Evolutionary conservation across 2,888 invertebrate species (phyloP).

Genomic region (Therioaphis trifolii): DNA sequence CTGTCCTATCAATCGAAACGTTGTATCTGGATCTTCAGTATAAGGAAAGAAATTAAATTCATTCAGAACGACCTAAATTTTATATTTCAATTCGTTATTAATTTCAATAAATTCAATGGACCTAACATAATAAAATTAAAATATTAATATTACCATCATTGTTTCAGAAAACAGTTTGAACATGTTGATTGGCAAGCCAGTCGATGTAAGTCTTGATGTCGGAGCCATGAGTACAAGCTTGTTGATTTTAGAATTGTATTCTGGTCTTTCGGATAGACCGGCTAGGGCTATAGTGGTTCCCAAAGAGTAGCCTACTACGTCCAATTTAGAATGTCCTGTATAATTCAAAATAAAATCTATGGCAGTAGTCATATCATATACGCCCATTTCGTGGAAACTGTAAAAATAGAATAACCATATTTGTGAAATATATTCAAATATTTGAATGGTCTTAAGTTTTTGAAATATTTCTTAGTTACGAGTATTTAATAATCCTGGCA

Average conservation of each 20-base stretch:
- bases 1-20: constrained; percentile 58
- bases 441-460: too few relatives aligned
- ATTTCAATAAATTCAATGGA: too few relatives aligned
- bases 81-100: not conserved
- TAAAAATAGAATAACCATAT: not conserved
- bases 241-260: constrained; percentile 64
- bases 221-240: constrained; percentile 64
- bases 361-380: constrained; percentile 61
- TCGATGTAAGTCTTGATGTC: constrained; percentile 61
- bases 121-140: too few relatives aligned
- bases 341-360: constrained; percentile 62
- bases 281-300: constrained; percentile 63
- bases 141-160: not conserved
- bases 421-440: too few relatives aligned
- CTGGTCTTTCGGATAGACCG: constrained; percentile 63
- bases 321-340: constrained; percentile 56
- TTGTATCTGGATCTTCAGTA: constrained; percentile 62
- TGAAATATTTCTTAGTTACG: too few relatives aligned
- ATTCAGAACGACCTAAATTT: constrained; percentile 58
- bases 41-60: constrained; percentile 62
- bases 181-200: not conserved
- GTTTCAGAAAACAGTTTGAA: not conserved
- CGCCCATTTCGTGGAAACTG: constrained; percentile 64
- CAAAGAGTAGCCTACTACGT: constrained; percentile 64
- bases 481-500: too few relatives aligned